Conservation (phyloP, 2,888 invertebrate species). For the Drosophila paranaensis region DNA sequence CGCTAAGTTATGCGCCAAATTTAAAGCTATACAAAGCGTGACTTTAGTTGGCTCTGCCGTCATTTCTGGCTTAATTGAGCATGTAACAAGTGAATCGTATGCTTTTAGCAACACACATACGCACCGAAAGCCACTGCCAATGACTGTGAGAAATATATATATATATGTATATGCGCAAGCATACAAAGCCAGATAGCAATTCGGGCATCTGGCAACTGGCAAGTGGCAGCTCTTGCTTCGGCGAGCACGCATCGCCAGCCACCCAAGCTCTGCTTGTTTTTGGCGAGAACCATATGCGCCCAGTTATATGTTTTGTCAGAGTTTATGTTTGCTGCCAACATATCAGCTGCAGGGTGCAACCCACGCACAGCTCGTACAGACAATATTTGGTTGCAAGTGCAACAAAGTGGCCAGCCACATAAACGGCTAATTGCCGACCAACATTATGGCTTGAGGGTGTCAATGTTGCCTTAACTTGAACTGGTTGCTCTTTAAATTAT, state of each 20-base stretch:
- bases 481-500: neutral
- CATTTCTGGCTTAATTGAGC: slow-evolving; percentile 78
- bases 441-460: slow-evolving; percentile 30
- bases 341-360: slow-evolving; percentile 45
- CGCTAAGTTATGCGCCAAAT: slow-evolving; percentile 38
- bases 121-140: slow-evolving; percentile 29
- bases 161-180: slow-evolving; percentile 48
- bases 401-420: slow-evolving; percentile 39
- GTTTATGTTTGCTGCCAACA: slow-evolving; percentile 61
- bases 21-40: slow-evolving; percentile 70
- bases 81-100: slow-evolving; percentile 73
- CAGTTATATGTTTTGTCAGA: slow-evolving; percentile 54
- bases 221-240: slow-evolving; percentile 24
- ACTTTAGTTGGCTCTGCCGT: slow-evolving; percentile 76
- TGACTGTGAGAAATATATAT: slow-evolving; percentile 29
- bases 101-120: slow-evolving; percentile 50
- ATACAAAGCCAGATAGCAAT: slow-evolving; percentile 32
- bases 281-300: slow-evolving; percentile 52
- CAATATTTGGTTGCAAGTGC: slow-evolving; percentile 49
- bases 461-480: slow-evolving; percentile 1
- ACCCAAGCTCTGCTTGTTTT: slow-evolving; percentile 45
- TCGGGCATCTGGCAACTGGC: slow-evolving; percentile 28
- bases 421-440: slow-evolving; percentile 45
- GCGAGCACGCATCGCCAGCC: slow-evolving; percentile 66
- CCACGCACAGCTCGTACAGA: slow-evolving; percentile 26